Conservation (phyloP, 2,113 vertebrate genomes). For the Triplophysa dalaica region DNA sequence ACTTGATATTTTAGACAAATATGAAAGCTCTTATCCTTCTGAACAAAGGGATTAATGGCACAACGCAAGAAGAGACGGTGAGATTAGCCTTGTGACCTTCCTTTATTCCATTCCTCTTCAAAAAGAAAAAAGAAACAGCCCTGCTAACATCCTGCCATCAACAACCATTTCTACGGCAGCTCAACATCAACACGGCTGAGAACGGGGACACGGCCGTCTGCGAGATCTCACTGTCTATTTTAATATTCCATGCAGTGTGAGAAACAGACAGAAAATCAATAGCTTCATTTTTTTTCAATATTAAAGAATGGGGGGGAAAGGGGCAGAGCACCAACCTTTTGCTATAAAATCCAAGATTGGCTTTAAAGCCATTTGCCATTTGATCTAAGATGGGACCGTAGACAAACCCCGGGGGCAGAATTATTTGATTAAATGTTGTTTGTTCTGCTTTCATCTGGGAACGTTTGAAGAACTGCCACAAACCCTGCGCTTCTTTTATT, state of each 20-base stretch:
- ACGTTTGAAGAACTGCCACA: conserved; percentile 29
- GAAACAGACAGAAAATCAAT: conserved; percentile 74
- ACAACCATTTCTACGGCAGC: conserved; percentile 45
- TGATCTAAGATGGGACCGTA: conserved; percentile 55
- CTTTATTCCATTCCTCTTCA: background rate
- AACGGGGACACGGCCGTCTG: conserved; percentile 45
- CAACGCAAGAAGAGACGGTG: conserved; percentile 18
- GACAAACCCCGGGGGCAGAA: conserved; percentile 55
- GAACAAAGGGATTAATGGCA: conserved; percentile 29
- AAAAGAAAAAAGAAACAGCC: background rate
- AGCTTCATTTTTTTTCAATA: conserved; percentile 68
- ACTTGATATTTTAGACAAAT: background rate
- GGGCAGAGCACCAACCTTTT: conserved; percentile 56
- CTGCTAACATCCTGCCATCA: conserved; percentile 46
- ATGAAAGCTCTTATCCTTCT: conserved; percentile 21
- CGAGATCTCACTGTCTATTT: conserved; percentile 66
- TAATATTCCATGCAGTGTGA: conserved; percentile 68
- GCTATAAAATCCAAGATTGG: conserved; percentile 62
- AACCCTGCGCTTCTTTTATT: conserved; percentile 31
- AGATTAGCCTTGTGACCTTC: conserved; percentile 38
- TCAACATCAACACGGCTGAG: conserved; percentile 40
- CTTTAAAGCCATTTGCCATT: conserved; percentile 63
- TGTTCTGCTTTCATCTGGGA: conserved; percentile 33
- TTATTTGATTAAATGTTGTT: conserved; percentile 62
- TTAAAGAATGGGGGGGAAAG: conserved; percentile 63